phyloP scores from a whole-genome alignment of 2,888 invertebrate genomes.

The Hyles lineata region DNA sequence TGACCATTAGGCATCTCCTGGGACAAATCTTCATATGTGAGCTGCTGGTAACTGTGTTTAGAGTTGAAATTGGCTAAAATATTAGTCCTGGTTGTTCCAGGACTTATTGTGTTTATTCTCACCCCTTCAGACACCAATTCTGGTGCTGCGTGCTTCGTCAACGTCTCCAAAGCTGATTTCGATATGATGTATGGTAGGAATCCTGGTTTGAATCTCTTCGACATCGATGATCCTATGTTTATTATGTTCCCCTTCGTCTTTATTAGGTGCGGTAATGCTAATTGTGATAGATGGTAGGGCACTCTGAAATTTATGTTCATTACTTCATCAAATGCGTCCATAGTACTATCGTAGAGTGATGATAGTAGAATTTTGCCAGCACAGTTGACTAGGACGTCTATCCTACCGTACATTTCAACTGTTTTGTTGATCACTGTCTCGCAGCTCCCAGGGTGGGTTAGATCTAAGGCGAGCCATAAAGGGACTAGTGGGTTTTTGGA shows the following conservation, averaged over 20 bases:
- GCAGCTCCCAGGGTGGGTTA: conserved; percentile 52
- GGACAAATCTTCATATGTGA: conserved; percentile 43
- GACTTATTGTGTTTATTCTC: conserved; percentile 59
- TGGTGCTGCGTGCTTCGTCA: conserved; percentile 55
- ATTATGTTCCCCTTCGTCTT: conserved; percentile 62
- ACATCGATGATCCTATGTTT: conserved; percentile 57
- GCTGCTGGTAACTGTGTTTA: conserved; percentile 38
- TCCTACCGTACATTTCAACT: conserved; percentile 53
- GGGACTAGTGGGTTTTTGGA: conserved; percentile 42
- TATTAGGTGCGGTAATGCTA: conserved; percentile 57
- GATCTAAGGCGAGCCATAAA: conserved; percentile 49
- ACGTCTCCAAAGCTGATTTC: conserved; percentile 55
- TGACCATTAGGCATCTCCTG: conserved; percentile 48
- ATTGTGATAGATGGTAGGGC: conserved; percentile 55
- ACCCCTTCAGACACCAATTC: conserved; percentile 57
- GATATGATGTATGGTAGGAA: conserved; percentile 54
- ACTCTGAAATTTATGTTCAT: conserved; percentile 62
- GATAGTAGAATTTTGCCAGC: conserved; percentile 54
- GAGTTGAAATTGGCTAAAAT: conserved; percentile 51
- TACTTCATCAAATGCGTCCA: conserved; percentile 57
- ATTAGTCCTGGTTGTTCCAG: conserved; percentile 57
- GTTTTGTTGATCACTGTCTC: conserved; percentile 55
- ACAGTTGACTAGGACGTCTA: conserved; percentile 61
- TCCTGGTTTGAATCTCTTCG: conserved; percentile 51
- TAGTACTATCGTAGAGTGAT: conserved; percentile 52